A percentile compares a stretch with the other conserved stretches of the same genome.
phyloP scores from a whole-genome alignment of 2,113 vertebrate genomes.

The Cochlearius cochlearius region DNA sequence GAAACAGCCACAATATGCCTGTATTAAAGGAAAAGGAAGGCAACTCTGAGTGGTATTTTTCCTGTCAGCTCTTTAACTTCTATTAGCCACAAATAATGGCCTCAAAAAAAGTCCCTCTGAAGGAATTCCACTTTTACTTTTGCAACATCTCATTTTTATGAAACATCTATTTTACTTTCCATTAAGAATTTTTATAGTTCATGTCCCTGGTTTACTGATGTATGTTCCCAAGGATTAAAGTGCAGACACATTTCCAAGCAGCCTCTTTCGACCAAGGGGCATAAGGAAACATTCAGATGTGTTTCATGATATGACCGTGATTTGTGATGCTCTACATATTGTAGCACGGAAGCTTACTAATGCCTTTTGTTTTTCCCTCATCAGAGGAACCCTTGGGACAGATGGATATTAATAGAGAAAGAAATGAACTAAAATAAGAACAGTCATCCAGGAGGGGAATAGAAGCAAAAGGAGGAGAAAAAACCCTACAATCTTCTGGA shows the following conservation, averaged over 20 bases:
- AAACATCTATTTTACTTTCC: not conserved
- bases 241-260: not conserved
- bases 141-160: not conserved
- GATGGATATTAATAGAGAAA: not conserved
- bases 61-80: not conserved
- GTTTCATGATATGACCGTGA: not conserved
- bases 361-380: not conserved
- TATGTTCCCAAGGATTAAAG: not conserved
- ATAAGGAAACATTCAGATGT: not conserved
- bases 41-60: not conserved
- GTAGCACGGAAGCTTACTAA: not conserved
- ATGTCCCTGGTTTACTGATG: not conserved
- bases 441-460: not conserved
- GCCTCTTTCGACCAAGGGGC: not conserved
- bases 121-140: not conserved
- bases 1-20: not conserved
- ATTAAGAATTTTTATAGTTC: not conserved
- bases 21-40: not conserved
- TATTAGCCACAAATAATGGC: not conserved
- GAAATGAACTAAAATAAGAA: not conserved
- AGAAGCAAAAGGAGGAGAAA: not conserved
- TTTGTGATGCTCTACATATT: slow-evolving; percentile 12
- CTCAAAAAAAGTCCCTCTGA: not conserved
- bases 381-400: not conserved
- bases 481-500: rapidly evolving